Conservation (phyloP, 2,113 vertebrate species). For the Eulemur rufifrons region DNA sequence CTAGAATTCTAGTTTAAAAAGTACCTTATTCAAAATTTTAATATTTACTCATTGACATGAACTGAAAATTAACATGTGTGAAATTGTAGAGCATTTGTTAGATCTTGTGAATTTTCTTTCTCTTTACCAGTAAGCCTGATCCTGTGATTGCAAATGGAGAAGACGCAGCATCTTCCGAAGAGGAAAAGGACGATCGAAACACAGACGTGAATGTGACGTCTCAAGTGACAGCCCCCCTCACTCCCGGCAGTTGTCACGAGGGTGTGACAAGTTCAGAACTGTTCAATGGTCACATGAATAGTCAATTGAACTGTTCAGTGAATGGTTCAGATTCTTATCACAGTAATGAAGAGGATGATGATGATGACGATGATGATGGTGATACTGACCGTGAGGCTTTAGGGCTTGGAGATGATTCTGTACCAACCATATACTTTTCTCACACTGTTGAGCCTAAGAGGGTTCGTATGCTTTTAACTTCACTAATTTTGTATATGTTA, state of each 20-base stretch:
- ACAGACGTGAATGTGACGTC: not conserved
- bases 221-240: conserved; percentile 62
- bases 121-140: conserved; percentile 83
- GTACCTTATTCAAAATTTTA: not conserved
- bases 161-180: conserved; percentile 90
- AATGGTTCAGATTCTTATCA: conserved; percentile 46
- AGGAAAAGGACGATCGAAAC: conserved; percentile 87
- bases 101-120: not conserved
- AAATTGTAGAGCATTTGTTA: not conserved
- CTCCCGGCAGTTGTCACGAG: conserved; percentile 65
- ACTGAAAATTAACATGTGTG: not conserved
- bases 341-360: conserved; percentile 78
- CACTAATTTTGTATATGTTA: not conserved
- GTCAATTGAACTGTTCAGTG: conserved; percentile 56
- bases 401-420: conserved; percentile 77
- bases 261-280: conserved; percentile 62
- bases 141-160: conserved; percentile 85
- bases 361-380: conserved; percentile 74
- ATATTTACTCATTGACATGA: not conserved
- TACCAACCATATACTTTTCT: conserved; percentile 95
- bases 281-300: conserved; percentile 73
- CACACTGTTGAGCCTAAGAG: conserved; percentile 97
- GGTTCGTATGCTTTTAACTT: conserved; percentile 83
- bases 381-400: conserved; percentile 79
- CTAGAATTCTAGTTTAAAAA: conserved; percentile 19